A percentile compares a stretch with the other conserved stretches of the same genome.
phyloP scores from a whole-genome alignment of 2,113 vertebrate genomes.

The Alexandromys fortis region DNA sequence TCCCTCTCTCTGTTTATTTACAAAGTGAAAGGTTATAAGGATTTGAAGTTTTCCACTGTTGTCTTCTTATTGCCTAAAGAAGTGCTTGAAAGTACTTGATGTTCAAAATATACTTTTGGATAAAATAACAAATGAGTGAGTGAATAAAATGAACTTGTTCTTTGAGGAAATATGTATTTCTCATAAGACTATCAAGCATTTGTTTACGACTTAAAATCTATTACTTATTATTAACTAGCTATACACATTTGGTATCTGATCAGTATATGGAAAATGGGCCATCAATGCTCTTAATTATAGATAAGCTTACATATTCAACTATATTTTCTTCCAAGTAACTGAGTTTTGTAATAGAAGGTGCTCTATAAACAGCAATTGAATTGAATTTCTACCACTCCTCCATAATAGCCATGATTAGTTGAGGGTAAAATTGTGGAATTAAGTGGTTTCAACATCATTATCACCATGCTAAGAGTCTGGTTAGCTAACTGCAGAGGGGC shows the following conservation, averaged over 20 bases:
- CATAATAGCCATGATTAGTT: not conserved
- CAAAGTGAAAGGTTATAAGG: not conserved
- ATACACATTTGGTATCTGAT: not conserved
- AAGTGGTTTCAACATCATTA: not conserved
- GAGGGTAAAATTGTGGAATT: not conserved
- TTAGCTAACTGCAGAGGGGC: not conserved
- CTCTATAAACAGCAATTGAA: not conserved
- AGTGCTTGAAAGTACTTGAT: not conserved
- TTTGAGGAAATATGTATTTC: not conserved
- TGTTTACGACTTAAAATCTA: not conserved
- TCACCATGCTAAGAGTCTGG: not conserved
- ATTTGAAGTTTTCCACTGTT: not conserved
- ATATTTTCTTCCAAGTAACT: not conserved
- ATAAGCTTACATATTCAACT: not conserved
- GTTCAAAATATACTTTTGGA: not conserved
- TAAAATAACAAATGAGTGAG: not conserved
- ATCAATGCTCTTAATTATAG: conserved; percentile 23
- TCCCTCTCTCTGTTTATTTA: not conserved
- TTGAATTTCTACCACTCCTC: not conserved
- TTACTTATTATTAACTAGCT: not conserved
- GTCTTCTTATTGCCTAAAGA: not conserved
- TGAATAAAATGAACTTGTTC: not conserved
- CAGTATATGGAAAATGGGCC: not conserved
- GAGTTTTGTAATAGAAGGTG: not conserved
- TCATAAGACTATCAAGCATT: not conserved